Evolutionary conservation across 1,140 invertebrate species (phyloP).

Genomic region (Anastrepha ludens): DNA sequence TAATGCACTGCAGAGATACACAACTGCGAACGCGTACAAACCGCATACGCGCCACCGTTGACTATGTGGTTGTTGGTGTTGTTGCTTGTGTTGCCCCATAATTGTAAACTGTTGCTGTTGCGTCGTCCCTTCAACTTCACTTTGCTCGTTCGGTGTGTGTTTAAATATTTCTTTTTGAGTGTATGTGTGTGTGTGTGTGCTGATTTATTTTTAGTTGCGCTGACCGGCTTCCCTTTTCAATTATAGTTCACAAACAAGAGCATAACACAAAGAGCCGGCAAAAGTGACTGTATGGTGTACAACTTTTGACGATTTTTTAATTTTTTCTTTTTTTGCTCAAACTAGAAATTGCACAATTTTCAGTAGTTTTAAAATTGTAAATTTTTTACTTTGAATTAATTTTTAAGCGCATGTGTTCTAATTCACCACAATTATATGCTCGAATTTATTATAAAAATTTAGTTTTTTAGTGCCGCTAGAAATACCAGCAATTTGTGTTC

Average conservation of each 20-base stretch:
- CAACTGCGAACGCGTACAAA: constrained; percentile 38
- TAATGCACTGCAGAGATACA: constrained; percentile 34
- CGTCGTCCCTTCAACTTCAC: constrained; percentile 14
- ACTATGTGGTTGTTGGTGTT: constrained; percentile 6
- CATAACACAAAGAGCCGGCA: constrained; percentile 25
- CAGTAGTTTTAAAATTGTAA: not conserved
- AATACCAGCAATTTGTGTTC: constrained; percentile 7
- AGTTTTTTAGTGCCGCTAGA: not conserved
- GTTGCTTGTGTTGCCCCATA: constrained; percentile 47
- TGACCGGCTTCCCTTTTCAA: constrained; percentile 46
- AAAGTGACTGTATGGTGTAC: not conserved
- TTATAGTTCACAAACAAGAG: constrained; percentile 7
- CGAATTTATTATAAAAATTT: not conserved
- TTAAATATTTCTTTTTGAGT: not conserved
- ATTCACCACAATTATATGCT: constrained; percentile 3
- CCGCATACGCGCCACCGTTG: constrained; percentile 48
- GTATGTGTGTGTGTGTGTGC: not conserved
- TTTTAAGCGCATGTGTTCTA: constrained; percentile 19
- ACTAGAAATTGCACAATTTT: not conserved
- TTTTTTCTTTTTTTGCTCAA: not conserved
- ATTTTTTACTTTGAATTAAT: constrained; percentile 28
- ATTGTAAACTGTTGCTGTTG: constrained; percentile 33
- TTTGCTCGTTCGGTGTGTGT: not conserved
- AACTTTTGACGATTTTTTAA: no score
- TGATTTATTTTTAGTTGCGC: constrained; percentile 38